Base-by-base conservation (phyloP, 2,113 vertebrate genomes). In the Columba janthina region DNA sequence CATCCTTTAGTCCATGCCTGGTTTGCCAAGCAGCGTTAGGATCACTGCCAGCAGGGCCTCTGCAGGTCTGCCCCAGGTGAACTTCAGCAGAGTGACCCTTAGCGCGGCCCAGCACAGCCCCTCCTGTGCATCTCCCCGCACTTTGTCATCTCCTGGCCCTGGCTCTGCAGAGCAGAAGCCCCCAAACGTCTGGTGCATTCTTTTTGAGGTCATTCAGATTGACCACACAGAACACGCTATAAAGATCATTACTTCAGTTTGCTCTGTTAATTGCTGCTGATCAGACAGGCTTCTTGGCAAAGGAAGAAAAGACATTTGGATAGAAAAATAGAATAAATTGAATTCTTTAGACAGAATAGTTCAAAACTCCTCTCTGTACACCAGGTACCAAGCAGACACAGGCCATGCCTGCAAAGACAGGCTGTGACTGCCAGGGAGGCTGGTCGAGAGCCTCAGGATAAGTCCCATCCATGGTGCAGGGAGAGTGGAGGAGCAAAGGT, bases 181-280 rank as follows among this genome's bases (percentile, higher is more conserved):
- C 72, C 57, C 51, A 34, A 62, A 84, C 82, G 89, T 42, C 76
- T 81, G 86, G 16, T 0, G 1, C 13, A 1, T 6, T 19, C 26
- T 83, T 66, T 89, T 75, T n/a, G 71, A 83, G 81, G 67, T 46
- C 46, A 46, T 80, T 31, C 38, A 13, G 66, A 64, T 42, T 57
- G 20, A 25, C 26, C 0, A 1, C 67, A 16, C 24, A 22, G 69
- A 62, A 40, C 46, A 66, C 4, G 3, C 32, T 28, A 26, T 18
- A 77, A 83, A 86, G 79, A 83, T 88, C 79, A 71, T 51, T 38
- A 58, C 77, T 80, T 88, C 67, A 13, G 60, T 65, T 88, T 86
- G 75, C 66, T 90, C 79, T 76, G 90, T 48, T 94, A 96, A 77
- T 71, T 90, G 92, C 90, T 83, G 79, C 88, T 84, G 56, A 57